Evolutionary conservation across 2,888 invertebrate species (phyloP).

Genomic region (Drosophila suboccidentalis): DNA sequence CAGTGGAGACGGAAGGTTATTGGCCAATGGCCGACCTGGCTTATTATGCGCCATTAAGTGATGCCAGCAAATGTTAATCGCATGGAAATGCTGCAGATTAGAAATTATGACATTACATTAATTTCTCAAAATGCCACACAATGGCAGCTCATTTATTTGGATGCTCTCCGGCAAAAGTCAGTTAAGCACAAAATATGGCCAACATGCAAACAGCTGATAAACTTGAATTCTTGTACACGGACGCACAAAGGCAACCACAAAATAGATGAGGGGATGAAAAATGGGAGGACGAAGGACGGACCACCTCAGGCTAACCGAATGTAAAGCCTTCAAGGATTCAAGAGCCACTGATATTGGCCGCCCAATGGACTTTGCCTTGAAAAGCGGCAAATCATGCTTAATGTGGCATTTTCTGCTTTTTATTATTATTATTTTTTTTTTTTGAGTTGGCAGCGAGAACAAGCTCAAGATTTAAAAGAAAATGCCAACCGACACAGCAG

Average conservation of each 20-base stretch:
- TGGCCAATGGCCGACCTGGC: constrained; percentile 56
- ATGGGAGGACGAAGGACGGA: neutral
- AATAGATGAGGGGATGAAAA: neutral
- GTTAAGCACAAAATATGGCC: constrained; percentile 69
- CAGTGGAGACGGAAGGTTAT: constrained; percentile 32
- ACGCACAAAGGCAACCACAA: constrained; percentile 47
- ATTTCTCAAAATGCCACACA: constrained; percentile 60
- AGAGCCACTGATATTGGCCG: constrained; percentile 40
- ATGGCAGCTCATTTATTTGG: constrained; percentile 57
- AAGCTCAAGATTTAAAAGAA: constrained; percentile 67
- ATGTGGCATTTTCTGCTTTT: constrained; percentile 78
- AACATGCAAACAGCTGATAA: constrained; percentile 73
- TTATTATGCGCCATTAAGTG: constrained; percentile 69
- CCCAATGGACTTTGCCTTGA: constrained; percentile 60
- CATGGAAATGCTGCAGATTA: constrained; percentile 79
- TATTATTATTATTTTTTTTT: constrained; percentile 60
- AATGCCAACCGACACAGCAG: constrained; percentile 53
- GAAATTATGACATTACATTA: constrained; percentile 79
- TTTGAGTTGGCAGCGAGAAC: constrained; percentile 59
- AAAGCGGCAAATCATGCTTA: constrained; percentile 81
- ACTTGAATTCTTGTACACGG: constrained; percentile 67
- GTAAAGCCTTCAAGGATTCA: constrained; percentile 41
- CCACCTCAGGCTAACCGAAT: constrained; percentile 32
- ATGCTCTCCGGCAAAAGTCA: constrained; percentile 57
- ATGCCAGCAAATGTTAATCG: constrained; percentile 76